Percentiles rank a stretch among this genome's conserved stretches.
phyloP scores from a whole-genome alignment of 2,888 invertebrate species.

The Chaitophorus viminalis region DNA sequence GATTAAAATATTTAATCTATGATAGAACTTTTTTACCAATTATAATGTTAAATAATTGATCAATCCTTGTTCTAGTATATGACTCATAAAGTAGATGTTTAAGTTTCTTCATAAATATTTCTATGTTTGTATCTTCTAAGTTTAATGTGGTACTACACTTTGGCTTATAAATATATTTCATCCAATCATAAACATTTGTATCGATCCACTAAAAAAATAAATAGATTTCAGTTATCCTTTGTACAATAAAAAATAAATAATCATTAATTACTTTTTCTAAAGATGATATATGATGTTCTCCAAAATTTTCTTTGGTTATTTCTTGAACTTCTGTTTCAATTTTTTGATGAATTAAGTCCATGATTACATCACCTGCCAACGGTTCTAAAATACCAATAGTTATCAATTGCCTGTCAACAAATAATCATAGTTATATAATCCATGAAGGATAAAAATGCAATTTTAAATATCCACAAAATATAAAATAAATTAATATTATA shows the following conservation, averaged over 20 bases:
- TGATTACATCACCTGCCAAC: slow-evolving; percentile 85
- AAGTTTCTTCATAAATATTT: slow-evolving; percentile 71
- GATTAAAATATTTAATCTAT: neutral
- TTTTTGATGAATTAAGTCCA: slow-evolving; percentile 82
- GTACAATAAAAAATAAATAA: neutral
- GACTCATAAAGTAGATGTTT: slow-evolving; percentile 83
- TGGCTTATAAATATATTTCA: slow-evolving; percentile 79
- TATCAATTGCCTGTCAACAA: slow-evolving; percentile 71
- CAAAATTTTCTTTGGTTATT: slow-evolving; percentile 87
- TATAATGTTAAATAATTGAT: slow-evolving; percentile 94
- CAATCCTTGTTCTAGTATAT: slow-evolving; percentile 87
- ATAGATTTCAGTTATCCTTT: neutral
- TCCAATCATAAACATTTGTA: slow-evolving; percentile 86
- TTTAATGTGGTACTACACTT: slow-evolving; percentile 52
- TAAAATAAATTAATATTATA: neutral
- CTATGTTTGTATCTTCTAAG: slow-evolving; percentile 66
- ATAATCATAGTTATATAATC: too few species aligned
- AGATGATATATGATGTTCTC: slow-evolving; percentile 80
- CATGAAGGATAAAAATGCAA: neutral
- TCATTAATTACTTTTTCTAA: slow-evolving; percentile 75
- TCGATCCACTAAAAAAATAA: slow-evolving; percentile 83
- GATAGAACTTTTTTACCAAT: slow-evolving; percentile 72
- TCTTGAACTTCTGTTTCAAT: slow-evolving; percentile 87
- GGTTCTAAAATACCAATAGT: slow-evolving; percentile 83
- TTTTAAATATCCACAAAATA: neutral